phyloP scores from a whole-genome alignment of 2,797 vertebrate genomes.

The Peromyscus melanophrys region DNA sequence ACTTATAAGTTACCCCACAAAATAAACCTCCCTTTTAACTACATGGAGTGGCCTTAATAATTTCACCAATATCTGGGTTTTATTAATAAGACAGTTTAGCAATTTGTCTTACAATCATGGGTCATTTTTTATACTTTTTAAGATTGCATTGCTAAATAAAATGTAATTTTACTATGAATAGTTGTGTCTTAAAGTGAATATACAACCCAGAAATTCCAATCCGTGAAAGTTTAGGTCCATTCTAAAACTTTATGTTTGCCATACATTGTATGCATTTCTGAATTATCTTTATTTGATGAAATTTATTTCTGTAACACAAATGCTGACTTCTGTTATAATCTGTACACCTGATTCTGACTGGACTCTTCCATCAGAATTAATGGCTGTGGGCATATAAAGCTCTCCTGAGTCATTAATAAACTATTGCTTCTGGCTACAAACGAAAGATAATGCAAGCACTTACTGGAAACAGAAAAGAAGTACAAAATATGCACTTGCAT shows the following conservation, averaged over 20 bases:
- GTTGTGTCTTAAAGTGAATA: background rate
- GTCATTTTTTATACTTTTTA: background rate
- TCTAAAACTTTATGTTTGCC: background rate
- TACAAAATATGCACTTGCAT: background rate
- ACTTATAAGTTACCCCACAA: too few relatives aligned
- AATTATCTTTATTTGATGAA: background rate
- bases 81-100: too few relatives aligned
- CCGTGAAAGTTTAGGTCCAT: background rate
- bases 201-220: background rate
- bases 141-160: background rate
- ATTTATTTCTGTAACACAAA: background rate
- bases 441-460: background rate
- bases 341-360: background rate
- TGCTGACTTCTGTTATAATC: background rate
- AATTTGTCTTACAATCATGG: too few relatives aligned
- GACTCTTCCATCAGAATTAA: background rate
- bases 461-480: background rate
- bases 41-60: too few relatives aligned
- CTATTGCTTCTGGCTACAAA: background rate
- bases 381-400: background rate
- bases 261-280: background rate
- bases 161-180: background rate
- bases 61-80: too few relatives aligned
- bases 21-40: too few relatives aligned
- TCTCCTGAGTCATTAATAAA: background rate